A percentile compares a stretch with the other conserved stretches of the same genome.
These are phyloP conservation scores for Chelonia mydas DNA, from an alignment of 2,797 vertebrate species.

Conservation along the genomic window DNA sequence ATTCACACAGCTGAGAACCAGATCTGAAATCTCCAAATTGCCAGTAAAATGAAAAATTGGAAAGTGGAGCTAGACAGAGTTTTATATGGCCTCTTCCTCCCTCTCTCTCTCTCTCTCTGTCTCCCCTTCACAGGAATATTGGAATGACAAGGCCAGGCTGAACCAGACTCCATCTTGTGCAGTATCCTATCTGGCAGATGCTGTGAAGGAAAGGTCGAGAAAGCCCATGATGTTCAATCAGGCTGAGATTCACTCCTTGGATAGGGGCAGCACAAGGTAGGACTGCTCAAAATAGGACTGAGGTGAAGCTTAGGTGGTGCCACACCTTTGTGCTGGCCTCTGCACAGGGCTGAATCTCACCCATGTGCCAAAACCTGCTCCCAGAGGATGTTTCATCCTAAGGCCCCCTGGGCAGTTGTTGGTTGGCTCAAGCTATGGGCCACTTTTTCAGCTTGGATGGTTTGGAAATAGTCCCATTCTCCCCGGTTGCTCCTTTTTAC, in stretches of 20 bases:
- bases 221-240: fast-evolving
- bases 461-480: not conserved
- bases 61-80: no score
- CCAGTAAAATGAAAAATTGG: not conserved
- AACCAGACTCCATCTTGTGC: no score
- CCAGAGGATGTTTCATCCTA: no score
- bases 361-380: no score
- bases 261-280: fast-evolving
- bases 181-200: not conserved
- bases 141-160: no score
- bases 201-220: not conserved
- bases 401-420: no score
- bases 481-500: not conserved
- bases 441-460: no score
- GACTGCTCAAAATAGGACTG: not conserved
- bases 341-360: not conserved
- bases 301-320: not conserved
- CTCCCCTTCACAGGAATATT: no score
- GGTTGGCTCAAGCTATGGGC: no score
- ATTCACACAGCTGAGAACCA: not conserved
- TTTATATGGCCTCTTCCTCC: no score
- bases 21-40: fast-evolving
- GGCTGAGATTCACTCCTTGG: fast-evolving
- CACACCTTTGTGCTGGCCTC: fast-evolving
- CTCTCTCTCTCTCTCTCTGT: no score